Conservation (phyloP, 1,140 invertebrate genomes). For the Drusus annulatus region DNA sequence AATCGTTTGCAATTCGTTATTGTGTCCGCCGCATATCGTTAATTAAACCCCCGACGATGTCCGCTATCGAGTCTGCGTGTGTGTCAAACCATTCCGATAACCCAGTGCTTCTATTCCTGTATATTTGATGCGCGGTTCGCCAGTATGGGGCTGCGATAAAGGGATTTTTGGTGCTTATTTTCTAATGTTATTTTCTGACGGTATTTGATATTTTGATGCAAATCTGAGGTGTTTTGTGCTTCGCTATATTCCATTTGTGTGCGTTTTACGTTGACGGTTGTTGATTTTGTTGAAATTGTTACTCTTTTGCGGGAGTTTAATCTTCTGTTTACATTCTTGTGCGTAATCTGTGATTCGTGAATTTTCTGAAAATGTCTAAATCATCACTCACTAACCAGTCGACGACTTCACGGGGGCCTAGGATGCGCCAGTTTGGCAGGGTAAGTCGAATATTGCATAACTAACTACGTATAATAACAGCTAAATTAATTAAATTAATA, state of each 20-base stretch:
- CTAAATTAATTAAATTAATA: not conserved
- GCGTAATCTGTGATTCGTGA: slow-evolving; percentile 12
- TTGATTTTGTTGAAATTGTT: not conserved
- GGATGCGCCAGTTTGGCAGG: slow-evolving; percentile 26
- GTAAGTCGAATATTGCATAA: slow-evolving; percentile 39
- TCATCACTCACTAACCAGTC: slow-evolving; percentile 23
- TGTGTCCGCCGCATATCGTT: not conserved
- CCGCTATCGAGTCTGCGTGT: not conserved
- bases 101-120: not conserved
- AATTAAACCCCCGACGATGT: not conserved
- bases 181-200: slow-evolving; percentile 18
- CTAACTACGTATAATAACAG: not conserved
- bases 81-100: slow-evolving; percentile 3
- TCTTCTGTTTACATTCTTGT: slow-evolving; percentile 25
- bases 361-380: slow-evolving; percentile 37
- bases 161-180: slow-evolving; percentile 21
- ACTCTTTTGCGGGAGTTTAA: slow-evolving; percentile 12
- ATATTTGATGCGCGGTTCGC: not conserved
- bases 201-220: slow-evolving; percentile 15
- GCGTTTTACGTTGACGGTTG: not conserved
- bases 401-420: slow-evolving; percentile 3
- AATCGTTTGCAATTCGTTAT: not conserved
- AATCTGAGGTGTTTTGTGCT: slow-evolving; percentile 14
- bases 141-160: slow-evolving; percentile 30
- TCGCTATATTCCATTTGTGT: slow-evolving; percentile 13